phyloP scores from a whole-genome alignment of 1,140 invertebrate genomes.

The Aphaenogaster rudis region DNA sequence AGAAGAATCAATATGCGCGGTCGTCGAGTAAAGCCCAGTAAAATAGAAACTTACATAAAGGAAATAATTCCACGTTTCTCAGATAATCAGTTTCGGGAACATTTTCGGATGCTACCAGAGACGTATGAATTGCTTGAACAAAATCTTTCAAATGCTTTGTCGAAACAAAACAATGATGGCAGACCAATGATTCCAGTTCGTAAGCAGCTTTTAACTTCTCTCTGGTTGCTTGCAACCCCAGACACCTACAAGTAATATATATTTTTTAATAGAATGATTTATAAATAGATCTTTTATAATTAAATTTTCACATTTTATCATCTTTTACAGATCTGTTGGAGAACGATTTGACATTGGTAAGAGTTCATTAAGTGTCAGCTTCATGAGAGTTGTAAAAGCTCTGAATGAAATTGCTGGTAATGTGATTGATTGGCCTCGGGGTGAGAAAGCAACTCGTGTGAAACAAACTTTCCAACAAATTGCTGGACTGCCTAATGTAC shows the following conservation, averaged over 20 bases:
- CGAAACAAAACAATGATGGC: not conserved
- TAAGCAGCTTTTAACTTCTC: conserved; percentile 3
- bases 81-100: conserved; percentile 16
- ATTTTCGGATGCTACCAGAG: conserved; percentile 15
- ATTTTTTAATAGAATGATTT: not conserved
- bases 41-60: not conserved
- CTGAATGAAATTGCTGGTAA: not conserved
- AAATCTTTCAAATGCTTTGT: not conserved
- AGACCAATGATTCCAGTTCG: not conserved
- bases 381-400: conserved; percentile 3
- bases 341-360: conserved; percentile 15
- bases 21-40: not conserved
- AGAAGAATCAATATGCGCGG: conserved; percentile 7
- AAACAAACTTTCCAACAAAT: conserved; percentile 15
- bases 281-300: not conserved
- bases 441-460: conserved; percentile 5
- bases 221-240: conserved; percentile 3
- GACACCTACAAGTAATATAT: conserved; percentile 2
- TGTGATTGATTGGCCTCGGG: not conserved
- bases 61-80: conserved; percentile 12
- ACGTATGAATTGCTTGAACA: conserved; percentile 1
- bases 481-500: not conserved
- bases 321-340: not conserved
- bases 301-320: not conserved
- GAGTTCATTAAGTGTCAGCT: conserved; percentile 6